phyloP scores from a whole-genome alignment of 30 jellyfish, hydroid and myxozoan species.

The Pseudorhiza aurosa region DNA sequence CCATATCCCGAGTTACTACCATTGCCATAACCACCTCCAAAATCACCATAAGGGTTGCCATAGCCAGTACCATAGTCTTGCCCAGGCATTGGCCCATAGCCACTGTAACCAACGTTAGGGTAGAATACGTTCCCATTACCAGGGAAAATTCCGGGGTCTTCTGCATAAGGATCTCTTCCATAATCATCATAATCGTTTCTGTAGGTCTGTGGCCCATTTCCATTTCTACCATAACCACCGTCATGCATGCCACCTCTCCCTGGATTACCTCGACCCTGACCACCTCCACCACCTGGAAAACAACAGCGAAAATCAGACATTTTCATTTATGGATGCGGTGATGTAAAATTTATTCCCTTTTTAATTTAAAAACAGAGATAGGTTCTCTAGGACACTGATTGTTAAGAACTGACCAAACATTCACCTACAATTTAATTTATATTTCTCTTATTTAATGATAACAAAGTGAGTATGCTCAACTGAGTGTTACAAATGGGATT shows the following conservation, averaged over 20 bases:
- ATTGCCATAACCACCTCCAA: neutral
- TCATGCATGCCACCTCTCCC: constrained; percentile 45
- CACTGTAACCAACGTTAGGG: constrained; percentile 65
- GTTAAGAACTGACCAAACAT: no score
- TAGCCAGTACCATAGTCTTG: constrained; percentile 53
- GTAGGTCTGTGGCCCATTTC: neutral
- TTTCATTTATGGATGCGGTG: no score
- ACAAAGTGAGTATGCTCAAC: no score
- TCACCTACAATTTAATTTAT: no score
- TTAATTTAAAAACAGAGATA: no score
- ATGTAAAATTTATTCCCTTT: no score
- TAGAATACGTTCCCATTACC: constrained; percentile 19
- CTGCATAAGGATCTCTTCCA: neutral
- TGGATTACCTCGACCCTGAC: constrained; percentile 28
- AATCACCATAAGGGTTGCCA: constrained; percentile 13
- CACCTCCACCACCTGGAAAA: constrained; percentile 22
- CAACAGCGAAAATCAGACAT: no score
- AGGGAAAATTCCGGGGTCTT: constrained; percentile 10
- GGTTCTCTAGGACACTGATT: no score
- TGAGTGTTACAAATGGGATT: no score
- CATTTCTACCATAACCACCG: constrained; percentile 2
- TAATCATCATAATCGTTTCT: neutral
- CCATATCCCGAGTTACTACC: constrained; percentile 26
- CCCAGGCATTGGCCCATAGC: constrained; percentile 56
- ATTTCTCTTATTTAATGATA: no score